A percentile compares a stretch with the other conserved stretches of the same genome.
These are phyloP conservation scores for Nansenia antarctica DNA, from an alignment of 2,113 vertebrate genomes.

Conservation along the genomic window DNA sequence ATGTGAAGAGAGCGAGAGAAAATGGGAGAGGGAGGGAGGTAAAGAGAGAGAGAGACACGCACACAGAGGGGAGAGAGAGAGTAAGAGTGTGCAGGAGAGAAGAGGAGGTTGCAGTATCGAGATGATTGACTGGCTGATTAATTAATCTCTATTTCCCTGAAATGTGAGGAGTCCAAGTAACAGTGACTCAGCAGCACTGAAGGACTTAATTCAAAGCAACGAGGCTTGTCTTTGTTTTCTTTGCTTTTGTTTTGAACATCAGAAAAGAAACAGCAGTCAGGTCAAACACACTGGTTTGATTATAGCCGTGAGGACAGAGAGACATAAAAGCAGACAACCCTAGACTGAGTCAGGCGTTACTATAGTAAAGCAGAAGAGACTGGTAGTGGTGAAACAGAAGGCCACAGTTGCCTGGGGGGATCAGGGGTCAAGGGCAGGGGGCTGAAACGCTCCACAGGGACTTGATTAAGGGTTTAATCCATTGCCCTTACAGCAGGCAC, in stretches of 20 bases:
- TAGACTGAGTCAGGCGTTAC: constrained; percentile 39
- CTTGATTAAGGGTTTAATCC: constrained; percentile 33
- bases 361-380: constrained; percentile 35
- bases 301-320: constrained; percentile 47
- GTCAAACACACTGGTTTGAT: constrained; percentile 63
- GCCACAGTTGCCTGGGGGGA: constrained; percentile 46
- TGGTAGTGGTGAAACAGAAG: constrained; percentile 48
- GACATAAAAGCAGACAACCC: constrained; percentile 43
- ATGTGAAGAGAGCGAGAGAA: too few species aligned
- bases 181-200: constrained; percentile 20
- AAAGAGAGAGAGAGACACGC: too few species aligned
- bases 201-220: constrained; percentile 31
- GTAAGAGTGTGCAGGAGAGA: not conserved
- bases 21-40: too few species aligned
- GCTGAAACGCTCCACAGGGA: constrained; percentile 25
- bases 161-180: constrained; percentile 4
- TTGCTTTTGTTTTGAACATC: constrained; percentile 39
- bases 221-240: constrained; percentile 38
- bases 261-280: constrained; percentile 55
- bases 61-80: too few species aligned
- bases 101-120: too few species aligned
- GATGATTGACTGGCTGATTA: too few species aligned
- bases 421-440: constrained; percentile 35
- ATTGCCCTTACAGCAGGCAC: constrained; percentile 7
- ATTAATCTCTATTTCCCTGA: too few species aligned